Conservation (phyloP, 1,140 invertebrate species). For the Nylanderia fulva region DNA sequence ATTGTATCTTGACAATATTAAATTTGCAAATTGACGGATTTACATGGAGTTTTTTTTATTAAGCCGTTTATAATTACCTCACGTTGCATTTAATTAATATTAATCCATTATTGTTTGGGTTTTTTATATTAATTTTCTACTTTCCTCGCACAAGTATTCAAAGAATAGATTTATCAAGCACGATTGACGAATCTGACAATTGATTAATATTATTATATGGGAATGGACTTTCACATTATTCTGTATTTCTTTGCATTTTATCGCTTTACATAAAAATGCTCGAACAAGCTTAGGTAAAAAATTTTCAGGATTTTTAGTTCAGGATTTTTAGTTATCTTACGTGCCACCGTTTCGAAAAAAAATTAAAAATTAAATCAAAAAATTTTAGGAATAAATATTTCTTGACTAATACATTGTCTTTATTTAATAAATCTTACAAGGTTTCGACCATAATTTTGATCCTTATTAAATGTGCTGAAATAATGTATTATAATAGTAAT, state of each 20-base stretch:
- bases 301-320: too few species aligned
- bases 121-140: not conserved
- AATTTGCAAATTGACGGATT: not conserved
- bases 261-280: not conserved
- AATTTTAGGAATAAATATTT: too few species aligned
- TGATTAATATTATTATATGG: too few species aligned
- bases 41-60: not conserved
- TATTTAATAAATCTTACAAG: too few species aligned
- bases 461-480: too few species aligned
- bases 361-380: not conserved
- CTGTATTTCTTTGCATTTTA: too few species aligned
- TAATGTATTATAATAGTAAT: too few species aligned
- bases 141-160: not conserved
- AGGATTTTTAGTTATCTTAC: not conserved
- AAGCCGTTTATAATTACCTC: not conserved
- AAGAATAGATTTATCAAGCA: not conserved
- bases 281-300: too few species aligned
- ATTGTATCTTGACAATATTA: slow-evolving; percentile 4
- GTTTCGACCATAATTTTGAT: too few species aligned
- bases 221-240: too few species aligned
- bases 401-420: too few species aligned
- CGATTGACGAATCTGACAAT: not conserved
- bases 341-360: too few species aligned
- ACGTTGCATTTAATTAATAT: slow-evolving; percentile 14
- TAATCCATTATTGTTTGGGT: not conserved